These are phyloP conservation scores for Motacilla alba DNA, from an alignment of 2,113 vertebrate genomes.

Conservation along the genomic window DNA sequence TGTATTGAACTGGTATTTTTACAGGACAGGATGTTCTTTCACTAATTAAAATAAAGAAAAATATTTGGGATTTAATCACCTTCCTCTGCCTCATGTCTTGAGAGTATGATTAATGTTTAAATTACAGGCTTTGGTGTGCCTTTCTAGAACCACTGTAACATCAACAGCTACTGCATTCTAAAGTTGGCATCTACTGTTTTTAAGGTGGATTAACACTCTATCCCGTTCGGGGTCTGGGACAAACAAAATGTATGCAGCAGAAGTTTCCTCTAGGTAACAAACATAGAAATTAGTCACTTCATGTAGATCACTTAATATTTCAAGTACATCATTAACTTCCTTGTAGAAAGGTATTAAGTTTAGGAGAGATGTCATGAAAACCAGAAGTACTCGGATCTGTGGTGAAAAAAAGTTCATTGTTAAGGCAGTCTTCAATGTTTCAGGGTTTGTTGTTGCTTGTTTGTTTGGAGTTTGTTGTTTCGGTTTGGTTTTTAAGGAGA, in stretches of 20 bases:
- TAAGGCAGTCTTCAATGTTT: background rate
- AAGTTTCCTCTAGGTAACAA: background rate
- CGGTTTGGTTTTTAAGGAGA: background rate
- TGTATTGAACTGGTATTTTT: background rate
- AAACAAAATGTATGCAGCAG: background rate
- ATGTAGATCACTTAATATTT: background rate
- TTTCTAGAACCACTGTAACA: background rate
- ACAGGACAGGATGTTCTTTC: background rate
- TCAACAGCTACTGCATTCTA: background rate
- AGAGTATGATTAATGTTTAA: slow-evolving; percentile 25
- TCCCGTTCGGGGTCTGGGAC: background rate
- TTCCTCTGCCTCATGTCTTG: background rate
- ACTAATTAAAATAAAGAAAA: slow-evolving; percentile 29
- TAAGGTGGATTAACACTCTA: background rate
- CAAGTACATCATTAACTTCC: background rate
- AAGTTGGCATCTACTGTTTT: background rate
- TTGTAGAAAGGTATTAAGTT: background rate
- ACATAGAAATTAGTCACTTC: background rate
- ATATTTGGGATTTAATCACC: slow-evolving; percentile 20
- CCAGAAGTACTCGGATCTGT: background rate
- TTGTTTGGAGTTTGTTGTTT: background rate
- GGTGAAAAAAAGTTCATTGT: background rate
- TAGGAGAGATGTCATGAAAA: background rate
- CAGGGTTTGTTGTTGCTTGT: background rate
- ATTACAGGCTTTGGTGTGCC: background rate